Conservation (phyloP, 2,797 vertebrate species). For the Aeoliscus strigatus region DNA sequence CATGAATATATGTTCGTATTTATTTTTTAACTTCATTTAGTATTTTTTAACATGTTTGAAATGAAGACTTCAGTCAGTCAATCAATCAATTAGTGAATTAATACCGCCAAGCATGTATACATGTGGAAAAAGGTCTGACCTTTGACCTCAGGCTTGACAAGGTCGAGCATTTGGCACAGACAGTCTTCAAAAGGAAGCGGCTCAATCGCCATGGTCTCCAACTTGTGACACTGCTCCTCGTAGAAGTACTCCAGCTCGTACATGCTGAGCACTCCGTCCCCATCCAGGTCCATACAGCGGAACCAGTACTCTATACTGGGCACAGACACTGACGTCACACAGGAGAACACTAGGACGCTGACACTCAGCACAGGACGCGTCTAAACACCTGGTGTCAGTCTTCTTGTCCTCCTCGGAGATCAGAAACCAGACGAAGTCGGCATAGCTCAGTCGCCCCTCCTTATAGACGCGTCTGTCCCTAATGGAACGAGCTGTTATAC, state of each 20-base stretch:
- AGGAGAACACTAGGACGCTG: too few relatives aligned
- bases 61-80: too few relatives aligned
- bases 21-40: too few relatives aligned
- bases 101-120: slow-evolving; percentile 15
- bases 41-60: too few relatives aligned
- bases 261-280: slow-evolving; percentile 91
- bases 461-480: slow-evolving; percentile 81
- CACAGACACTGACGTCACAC: neutral
- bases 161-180: slow-evolving; percentile 95
- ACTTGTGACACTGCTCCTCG: slow-evolving; percentile 90
- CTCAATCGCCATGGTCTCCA: slow-evolving; percentile 89
- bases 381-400: slow-evolving; percentile 83
- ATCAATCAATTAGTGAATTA: too few relatives aligned
- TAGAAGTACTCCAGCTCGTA: slow-evolving; percentile 95
- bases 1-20: too few relatives aligned
- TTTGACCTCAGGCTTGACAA: slow-evolving; percentile 84
- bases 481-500: slow-evolving; percentile 1
- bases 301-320: slow-evolving; percentile 98
- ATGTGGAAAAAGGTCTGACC: slow-evolving; percentile 67
- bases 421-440: slow-evolving; percentile 96
- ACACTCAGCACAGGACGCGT: slow-evolving; percentile 2
- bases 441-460: slow-evolving; percentile 84
- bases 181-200: slow-evolving; percentile 92
- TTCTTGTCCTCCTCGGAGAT: slow-evolving; percentile 98
- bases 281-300: slow-evolving; percentile 96